Base-by-base conservation (phyloP, 2,888 invertebrate species). In the Eurois occulta region DNA sequence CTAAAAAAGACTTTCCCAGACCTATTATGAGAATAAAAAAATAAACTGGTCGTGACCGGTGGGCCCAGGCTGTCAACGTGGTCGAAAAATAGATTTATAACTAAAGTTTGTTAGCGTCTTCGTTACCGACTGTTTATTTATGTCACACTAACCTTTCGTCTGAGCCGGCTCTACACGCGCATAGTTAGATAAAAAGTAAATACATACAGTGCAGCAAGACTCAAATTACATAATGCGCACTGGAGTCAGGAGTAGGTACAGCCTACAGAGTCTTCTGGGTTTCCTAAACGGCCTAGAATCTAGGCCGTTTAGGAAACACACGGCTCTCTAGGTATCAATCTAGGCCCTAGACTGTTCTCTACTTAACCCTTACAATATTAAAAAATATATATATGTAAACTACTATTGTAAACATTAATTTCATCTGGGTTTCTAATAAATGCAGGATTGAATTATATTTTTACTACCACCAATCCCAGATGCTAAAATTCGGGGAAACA, bases 81-180 rank as follows among this genome's bases (percentile, higher is more conserved):
- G 13, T 58, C 43, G 32, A 72, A 74, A 77, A 74, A 74, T 66
- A 66, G 28, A 74, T 72, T 11, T 41, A 41, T 58, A 66, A 66
- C 35, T 60, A 75, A 35, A 65, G 62, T 62, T 48, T 55, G 52
- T 48, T 41, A 64, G 62, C 62, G 43, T 69, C 77, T 72, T 41
- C 16, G 28, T 76, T 35, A 43, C 41, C 65, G 32, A 52, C 60
- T 48, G 74, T 77, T 83, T 85, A 81, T 81, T 84, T 77, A 48
- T 69, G 84, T 69, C 62, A 46, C 76, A 32, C 28, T 81, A 74
- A 85, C 77, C 77, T 85, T 81, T 84, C 60, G 32, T 43, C 48
- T 10, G 58, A 64, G 35, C 28, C 55, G 46, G 70, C n/a, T 64
- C 55, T 72, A 62, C 62, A 48, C 58, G n/a, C n/a, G 46, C 41